A percentile compares a stretch with the other conserved stretches of the same genome.
Evolutionary conservation across 2,888 invertebrate genomes (phyloP).

Genomic region (Lepidochitona cinerea): DNA sequence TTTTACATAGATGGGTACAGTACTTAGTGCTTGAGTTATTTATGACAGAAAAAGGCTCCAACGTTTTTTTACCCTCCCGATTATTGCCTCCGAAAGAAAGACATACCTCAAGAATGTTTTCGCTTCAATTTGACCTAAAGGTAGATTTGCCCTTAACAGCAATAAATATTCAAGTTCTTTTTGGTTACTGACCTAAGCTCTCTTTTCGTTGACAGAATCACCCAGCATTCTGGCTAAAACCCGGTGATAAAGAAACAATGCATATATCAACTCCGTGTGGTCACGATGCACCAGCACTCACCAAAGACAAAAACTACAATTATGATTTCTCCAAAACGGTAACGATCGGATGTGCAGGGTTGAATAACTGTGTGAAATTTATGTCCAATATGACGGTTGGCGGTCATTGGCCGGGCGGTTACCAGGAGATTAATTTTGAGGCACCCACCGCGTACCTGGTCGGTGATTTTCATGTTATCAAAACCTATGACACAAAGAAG

Average conservation of each 20-base stretch:
- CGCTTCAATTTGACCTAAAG: no score
- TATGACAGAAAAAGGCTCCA: no score
- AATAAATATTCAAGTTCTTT: no score
- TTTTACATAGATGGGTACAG: no score
- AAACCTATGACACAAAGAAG: constrained; percentile 23
- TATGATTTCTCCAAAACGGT: constrained; percentile 35
- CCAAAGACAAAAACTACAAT: constrained; percentile 24
- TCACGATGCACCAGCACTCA: constrained; percentile 24
- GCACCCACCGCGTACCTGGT: constrained; percentile 37
- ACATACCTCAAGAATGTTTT: no score
- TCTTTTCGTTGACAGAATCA: no score
- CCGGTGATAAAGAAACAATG: constrained; percentile 18
- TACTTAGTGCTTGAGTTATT: no score
- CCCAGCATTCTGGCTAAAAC: constrained; percentile 35
- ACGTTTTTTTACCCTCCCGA: no score
- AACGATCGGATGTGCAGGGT: constrained; percentile 33
- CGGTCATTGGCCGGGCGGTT: constrained; percentile 32
- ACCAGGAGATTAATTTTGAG: constrained; percentile 31
- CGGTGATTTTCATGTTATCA: constrained; percentile 27
- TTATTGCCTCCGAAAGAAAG: no score
- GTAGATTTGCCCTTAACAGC: no score
- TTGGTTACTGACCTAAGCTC: no score
- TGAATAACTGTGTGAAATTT: constrained; percentile 31
- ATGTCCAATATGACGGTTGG: constrained; percentile 34
- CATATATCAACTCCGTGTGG: constrained; percentile 7